A percentile compares a stretch with the other conserved stretches of the same genome.
These are phyloP conservation scores for Sylvilagus bachmani DNA, from an alignment of 2,113 vertebrate genomes.

Conservation along the genomic window DNA sequence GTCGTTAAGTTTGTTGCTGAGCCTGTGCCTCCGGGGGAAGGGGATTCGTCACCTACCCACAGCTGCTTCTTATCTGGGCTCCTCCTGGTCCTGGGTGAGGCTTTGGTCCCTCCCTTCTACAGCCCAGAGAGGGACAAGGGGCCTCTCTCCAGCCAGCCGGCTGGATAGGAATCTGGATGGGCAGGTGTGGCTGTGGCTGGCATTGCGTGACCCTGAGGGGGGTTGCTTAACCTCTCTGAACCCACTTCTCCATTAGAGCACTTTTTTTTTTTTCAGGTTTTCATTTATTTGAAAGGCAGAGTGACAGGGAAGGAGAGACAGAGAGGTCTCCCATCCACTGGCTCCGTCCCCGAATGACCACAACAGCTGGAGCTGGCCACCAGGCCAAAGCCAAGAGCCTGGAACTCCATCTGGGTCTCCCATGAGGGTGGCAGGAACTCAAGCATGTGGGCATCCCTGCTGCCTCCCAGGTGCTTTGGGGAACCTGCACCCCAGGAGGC, in stretches of 20 bases:
- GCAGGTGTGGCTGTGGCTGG: background rate
- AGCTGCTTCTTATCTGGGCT: background rate
- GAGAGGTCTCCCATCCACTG: too few species aligned
- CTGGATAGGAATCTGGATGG: background rate
- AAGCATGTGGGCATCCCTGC: too few species aligned
- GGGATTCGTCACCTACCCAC: background rate
- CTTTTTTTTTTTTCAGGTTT: background rate
- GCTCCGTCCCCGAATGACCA: too few species aligned
- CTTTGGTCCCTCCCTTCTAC: background rate
- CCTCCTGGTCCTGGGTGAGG: background rate
- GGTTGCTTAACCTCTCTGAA: constrained; percentile 48
- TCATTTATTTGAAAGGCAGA: too few species aligned
- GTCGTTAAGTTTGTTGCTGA: background rate
- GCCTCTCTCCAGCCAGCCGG: background rate
- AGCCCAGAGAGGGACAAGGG: background rate
- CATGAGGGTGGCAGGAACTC: too few species aligned
- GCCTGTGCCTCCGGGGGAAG: background rate
- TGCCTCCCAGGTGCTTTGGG: too few species aligned
- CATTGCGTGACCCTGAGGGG: background rate
- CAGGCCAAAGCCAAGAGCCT: too few species aligned
- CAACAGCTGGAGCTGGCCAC: too few species aligned
- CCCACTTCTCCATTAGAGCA: background rate
- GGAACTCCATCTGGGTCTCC: too few species aligned
- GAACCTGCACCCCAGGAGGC: background rate
- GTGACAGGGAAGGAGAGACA: too few species aligned